Base-by-base conservation (phyloP, 1,140 invertebrate species). In the Drosophila mayri region DNA sequence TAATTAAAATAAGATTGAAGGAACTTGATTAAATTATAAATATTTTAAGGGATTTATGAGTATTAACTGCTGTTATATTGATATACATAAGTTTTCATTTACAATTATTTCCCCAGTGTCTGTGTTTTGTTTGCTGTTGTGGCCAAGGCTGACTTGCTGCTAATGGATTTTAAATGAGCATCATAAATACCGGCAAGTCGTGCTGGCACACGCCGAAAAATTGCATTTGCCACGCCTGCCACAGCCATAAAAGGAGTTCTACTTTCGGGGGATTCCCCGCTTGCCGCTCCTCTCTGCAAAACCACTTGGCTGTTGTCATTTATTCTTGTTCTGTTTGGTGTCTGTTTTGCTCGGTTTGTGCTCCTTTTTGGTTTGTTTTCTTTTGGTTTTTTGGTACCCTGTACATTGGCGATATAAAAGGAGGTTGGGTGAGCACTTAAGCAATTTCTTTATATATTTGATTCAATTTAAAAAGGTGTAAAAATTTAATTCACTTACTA, bases 91-190 rank as follows among this genome's bases (percentile, higher is more conserved):
- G 20, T 1, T 37, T 11, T 38, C 20, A n/a, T 0, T 0, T 25
- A 7, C 16, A 22, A 37, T 25, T 38, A 35, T 38, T 55, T n/a
- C 52, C 9, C 14, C 52, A 55, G 52, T 55, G 52, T 25, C 32
- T 12, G 11, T 25, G 47, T 38, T 52, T 61, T 35, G 50, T 28
- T 40, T 41, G 62, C 38, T 63, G 62, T 54, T 81, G 50, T 78
- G 71, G 76, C 68, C 77, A 61, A 76, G 68, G 65, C 83, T 70
- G 68, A 78, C 79, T 79, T 76, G 68, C 82, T 90, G 82, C 90
- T 92, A 92, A 92, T 92, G 90, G 90, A 92, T 92, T 92, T 92
- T 92, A 91, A 92, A 92, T 92, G 90, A 92, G 90, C 85, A 86
- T 87, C 90, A 92, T 92, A 92, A 92, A 92, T 90, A 92, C 41